A percentile compares a stretch with the other conserved stretches of the same genome.
These are phyloP conservation scores for Scrobipalpa atriplicella DNA, from an alignment of 2,888 invertebrate species.

Conservation along the genomic window DNA sequence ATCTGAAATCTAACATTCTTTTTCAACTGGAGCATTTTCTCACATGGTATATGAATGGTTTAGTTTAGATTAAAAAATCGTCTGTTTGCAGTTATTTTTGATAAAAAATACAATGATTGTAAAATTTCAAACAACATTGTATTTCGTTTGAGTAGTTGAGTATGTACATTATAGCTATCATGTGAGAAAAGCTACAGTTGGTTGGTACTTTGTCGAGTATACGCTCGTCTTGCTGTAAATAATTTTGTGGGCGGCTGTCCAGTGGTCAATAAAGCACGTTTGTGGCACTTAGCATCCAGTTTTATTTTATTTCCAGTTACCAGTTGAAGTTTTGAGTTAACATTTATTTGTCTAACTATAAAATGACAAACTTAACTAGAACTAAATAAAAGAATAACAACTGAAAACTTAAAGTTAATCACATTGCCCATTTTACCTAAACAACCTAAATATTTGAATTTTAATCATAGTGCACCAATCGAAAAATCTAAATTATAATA, in stretches of 20 bases:
- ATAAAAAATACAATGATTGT: too few species aligned
- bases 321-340: too few species aligned
- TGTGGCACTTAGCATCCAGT: constrained; percentile 65
- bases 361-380: constrained; percentile 68
- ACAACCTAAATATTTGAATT: constrained; percentile 4
- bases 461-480: constrained; percentile 2
- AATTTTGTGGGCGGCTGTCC: constrained; percentile 58
- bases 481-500: background rate
- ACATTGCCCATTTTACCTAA: constrained; percentile 34
- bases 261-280: constrained; percentile 78
- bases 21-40: constrained; percentile 17
- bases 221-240: constrained; percentile 65
- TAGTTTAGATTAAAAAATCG: background rate
- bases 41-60: too few species aligned
- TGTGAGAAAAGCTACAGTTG: constrained; percentile 26
- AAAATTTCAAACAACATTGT: background rate
- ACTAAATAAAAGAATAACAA: constrained; percentile 59
- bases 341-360: constrained; percentile 44
- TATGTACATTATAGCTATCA: too few species aligned
- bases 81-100: too few species aligned
- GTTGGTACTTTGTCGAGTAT: constrained; percentile 32
- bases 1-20: too few species aligned
- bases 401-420: constrained; percentile 45
- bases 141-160: too few species aligned
- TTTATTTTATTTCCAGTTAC: constrained; percentile 40